phyloP scores from a whole-genome alignment of 2,888 invertebrate genomes.

The Scaptomyza parva region DNA sequence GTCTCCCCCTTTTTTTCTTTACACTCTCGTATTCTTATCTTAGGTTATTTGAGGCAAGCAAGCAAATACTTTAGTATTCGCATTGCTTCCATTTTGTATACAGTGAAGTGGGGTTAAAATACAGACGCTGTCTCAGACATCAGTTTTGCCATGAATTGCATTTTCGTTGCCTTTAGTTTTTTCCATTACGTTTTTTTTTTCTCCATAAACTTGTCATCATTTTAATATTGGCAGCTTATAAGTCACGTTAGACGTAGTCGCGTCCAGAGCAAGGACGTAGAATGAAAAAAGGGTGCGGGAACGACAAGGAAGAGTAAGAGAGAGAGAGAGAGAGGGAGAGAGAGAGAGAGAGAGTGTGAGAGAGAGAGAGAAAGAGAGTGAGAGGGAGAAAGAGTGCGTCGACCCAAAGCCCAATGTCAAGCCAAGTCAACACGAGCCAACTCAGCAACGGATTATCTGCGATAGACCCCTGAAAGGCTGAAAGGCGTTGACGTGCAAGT shows the following conservation, averaged over 20 bases:
- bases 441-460: constrained; percentile 79
- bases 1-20: not conserved
- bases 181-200: constrained; percentile 27
- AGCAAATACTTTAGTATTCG: constrained; percentile 48
- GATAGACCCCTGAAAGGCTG: constrained; percentile 64
- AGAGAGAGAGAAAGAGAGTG: not conserved
- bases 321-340: too few species aligned
- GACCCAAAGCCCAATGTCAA: constrained; percentile 80
- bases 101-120: constrained; percentile 25
- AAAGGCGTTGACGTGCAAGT: constrained; percentile 66
- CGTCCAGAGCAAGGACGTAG: constrained; percentile 30
- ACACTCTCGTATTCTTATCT: not conserved
- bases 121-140: constrained; percentile 65
- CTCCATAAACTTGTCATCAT: constrained; percentile 77
- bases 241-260: constrained; percentile 70
- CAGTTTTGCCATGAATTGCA: constrained; percentile 75
- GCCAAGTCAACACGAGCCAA: constrained; percentile 81
- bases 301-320: not conserved
- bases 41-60: constrained; percentile 16
- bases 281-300: not conserved
- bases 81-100: constrained; percentile 50
- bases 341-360: not conserved
- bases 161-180: constrained; percentile 44
- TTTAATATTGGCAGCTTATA: constrained; percentile 81
- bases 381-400: constrained; percentile 10